Evolutionary conservation across 2,797 vertebrate genomes (phyloP).

Genomic region (Mormyrops attenuatus): DNA sequence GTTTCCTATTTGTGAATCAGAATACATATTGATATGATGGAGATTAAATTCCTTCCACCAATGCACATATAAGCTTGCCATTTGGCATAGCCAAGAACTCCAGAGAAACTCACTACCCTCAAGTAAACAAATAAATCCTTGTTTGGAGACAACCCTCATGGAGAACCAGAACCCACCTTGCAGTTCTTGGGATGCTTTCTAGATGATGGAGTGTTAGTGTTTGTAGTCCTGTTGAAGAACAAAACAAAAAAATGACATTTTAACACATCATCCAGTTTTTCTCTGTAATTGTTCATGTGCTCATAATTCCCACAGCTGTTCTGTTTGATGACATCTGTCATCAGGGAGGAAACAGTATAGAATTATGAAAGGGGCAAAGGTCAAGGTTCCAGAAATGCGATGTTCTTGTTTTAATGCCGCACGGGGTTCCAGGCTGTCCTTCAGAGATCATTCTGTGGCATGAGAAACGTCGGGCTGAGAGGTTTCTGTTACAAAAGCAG

Average conservation of each 20-base stretch:
- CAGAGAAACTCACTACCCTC: background rate
- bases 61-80: background rate
- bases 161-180: background rate
- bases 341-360: background rate
- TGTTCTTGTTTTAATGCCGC: background rate
- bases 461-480: background rate
- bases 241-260: background rate
- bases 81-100: background rate
- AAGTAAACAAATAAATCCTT: background rate
- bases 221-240: background rate
- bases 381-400: background rate
- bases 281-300: background rate
- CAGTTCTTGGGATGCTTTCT: background rate
- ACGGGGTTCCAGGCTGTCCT: background rate
- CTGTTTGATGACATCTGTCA: conserved; percentile 8
- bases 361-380: background rate
- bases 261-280: background rate
- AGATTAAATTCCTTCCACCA: background rate
- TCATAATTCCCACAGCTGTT: conserved; percentile 17
- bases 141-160: background rate
- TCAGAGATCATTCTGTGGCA: background rate
- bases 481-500: conserved; percentile 14
- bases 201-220: background rate
- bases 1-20: background rate
- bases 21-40: background rate